Evolutionary conservation across 2,797 vertebrate genomes (phyloP), one percentile per base, ranked within the genome.

Genomic region (Jordanella pulchra): DNA sequence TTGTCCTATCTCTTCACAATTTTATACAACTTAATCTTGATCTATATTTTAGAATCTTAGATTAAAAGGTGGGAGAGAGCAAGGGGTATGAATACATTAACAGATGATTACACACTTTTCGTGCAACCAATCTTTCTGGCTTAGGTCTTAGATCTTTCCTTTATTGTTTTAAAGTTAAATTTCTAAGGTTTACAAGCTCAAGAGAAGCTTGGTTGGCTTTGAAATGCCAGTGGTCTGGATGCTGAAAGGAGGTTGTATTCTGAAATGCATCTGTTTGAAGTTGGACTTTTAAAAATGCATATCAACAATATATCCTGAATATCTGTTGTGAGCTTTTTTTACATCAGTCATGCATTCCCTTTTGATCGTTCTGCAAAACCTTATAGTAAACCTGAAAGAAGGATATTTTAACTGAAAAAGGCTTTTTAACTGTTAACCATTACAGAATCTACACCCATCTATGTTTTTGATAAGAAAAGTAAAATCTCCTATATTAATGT

Each of bases 191-290:
- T 61, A n/a, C 69, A 73, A 77, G 72, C 65, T 64, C 68, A 61
- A 87, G 79, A 82, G 67, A 79, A 86, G 84, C 71, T 82, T 32
- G 47, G 58, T 56, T n/a, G 11, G 66, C 87, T 93, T 92, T 93
- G 83, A 93, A 93, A 86, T 84, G 69, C 87, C 89, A 89, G 88
- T 84, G 79, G 86, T 86, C 85, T 76, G 50, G 53, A 54, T 23
- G 56, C 71, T 84, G 83, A 90, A 83, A 86, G 84, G 50, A 78
- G 89, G 90, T 77, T 81, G 80, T 80, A 85, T 85, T 89, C 77
- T 80, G 85, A 90, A 92, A 91, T 78, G 73, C 68, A 58, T 69
- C 83, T 61, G 73, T 89, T 91, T 86, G 92, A 86, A 90, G 80
- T 84, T 14, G 55, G 79, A 86, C 85, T 91, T 93, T 78, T 78